Base-by-base conservation (phyloP, 2,888 invertebrate species). In the Quadriops clusia region DNA sequence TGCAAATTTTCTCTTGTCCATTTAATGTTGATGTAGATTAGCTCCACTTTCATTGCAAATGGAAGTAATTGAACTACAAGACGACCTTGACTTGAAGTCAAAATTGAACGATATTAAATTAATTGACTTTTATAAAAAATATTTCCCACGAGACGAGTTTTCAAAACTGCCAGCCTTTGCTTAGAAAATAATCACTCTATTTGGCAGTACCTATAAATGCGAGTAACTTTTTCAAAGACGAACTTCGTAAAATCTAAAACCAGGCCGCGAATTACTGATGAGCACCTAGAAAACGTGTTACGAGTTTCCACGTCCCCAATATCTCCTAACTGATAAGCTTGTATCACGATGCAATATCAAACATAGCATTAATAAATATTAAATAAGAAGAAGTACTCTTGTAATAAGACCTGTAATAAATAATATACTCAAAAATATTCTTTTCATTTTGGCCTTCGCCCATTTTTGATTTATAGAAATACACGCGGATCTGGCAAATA, bases 21-120 rank as follows among this genome's bases (percentile, higher is more conserved):
- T 38, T 38, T 16, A 26, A 33, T 13, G 25, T 38, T 18, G 28
- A 39, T 28, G 30, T 39, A 30, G 31, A 40, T 29, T 33, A 33
- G 33, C 27, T 12, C 27, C 27, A 36, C 20, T 34, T 13, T 30
- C 21, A 3, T 21, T 36, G 8, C 34, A 34, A 30, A 35, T 36
- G 26, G 34, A 39, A 33, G 25, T 36, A 24, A 30, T 38, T 28
- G 33, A 33, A 35, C 32, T 29, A 9, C 17, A 32, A 32, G 32
- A 30, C 9, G 23, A 20, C 5, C 17, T 23, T 9, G 28, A 22
- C n/a, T 6, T 28, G 4, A 29, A 29, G 11, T 3, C 28, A 10
- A 29, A 6, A 29, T 4, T 29, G 12, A 29, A 21, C 3, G 11
- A 29, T 4, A 10, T 23, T 30, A 6, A 20, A 28, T 11, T 29